Conservation (phyloP, 2,888 invertebrate genomes). For the Saturnia pavonia region DNA sequence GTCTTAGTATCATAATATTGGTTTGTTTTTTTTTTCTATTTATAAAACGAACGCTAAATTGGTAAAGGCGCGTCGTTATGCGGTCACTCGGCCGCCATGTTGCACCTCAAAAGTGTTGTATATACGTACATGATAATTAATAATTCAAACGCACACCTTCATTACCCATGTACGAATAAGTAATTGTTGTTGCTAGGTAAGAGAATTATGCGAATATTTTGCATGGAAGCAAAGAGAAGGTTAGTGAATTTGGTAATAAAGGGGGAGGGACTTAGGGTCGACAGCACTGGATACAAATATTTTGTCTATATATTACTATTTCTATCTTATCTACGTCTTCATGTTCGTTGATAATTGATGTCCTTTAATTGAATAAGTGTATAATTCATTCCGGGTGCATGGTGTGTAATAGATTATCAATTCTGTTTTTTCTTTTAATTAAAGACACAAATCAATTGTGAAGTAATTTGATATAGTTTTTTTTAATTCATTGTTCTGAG, state of each 20-base stretch:
- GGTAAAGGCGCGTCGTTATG: slow-evolving; percentile 37
- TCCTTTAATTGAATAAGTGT: slow-evolving; percentile 58
- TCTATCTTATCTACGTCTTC: slow-evolving; percentile 57
- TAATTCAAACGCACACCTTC: slow-evolving; percentile 61
- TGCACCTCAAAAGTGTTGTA: slow-evolving; percentile 25
- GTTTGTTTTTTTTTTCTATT: slow-evolving; percentile 49
- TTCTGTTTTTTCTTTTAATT: slow-evolving; percentile 33
- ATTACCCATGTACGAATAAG: slow-evolving; percentile 43
- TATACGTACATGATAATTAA: slow-evolving; percentile 51
- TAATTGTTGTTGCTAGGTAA: slow-evolving; percentile 57
- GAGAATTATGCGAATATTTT: slow-evolving; percentile 55
- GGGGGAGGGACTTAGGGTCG: slow-evolving; percentile 43
- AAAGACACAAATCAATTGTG: slow-evolving; percentile 28
- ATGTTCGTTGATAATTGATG: slow-evolving; percentile 61
- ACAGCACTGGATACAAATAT: slow-evolving; percentile 40
- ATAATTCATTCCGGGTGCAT: slow-evolving; percentile 56
- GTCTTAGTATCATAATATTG: slow-evolving; percentile 78
- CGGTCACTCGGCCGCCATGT: slow-evolving; percentile 23
- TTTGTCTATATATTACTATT: slow-evolving; percentile 37
- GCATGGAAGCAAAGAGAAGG: slow-evolving; percentile 75
- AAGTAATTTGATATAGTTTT: slow-evolving; percentile 39
- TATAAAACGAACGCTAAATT: slow-evolving; percentile 50
- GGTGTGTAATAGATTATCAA: slow-evolving; percentile 43
- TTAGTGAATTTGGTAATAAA: slow-evolving; percentile 76
- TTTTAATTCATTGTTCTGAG: slow-evolving; percentile 64